A percentile compares a stretch with the other conserved stretches of the same genome.
phyloP scores from a whole-genome alignment of 2,888 invertebrate species.

The Pocota personata region DNA sequence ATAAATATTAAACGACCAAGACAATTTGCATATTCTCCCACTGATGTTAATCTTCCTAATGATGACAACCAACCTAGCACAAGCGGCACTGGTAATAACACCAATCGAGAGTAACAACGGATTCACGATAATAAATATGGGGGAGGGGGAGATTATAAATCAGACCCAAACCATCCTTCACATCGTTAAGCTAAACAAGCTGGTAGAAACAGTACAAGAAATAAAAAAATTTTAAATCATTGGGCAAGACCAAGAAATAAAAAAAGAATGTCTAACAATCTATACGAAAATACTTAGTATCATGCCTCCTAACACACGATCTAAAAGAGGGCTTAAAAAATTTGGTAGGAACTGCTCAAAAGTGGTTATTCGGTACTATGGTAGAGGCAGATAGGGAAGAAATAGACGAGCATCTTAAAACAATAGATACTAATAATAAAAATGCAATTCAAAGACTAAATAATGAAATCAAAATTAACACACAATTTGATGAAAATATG shows the following conservation, averaged over 20 bases:
- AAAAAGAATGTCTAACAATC: not conserved
- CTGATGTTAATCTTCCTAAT: constrained; percentile 16
- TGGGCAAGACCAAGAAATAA: constrained; percentile 20
- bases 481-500: constrained; percentile 17
- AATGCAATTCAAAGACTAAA: too few species aligned
- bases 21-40: constrained; percentile 27
- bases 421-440: too few species aligned
- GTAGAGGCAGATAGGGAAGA: not conserved
- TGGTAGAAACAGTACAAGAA: constrained; percentile 7
- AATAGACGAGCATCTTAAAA: constrained; percentile 12
- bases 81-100: constrained; percentile 15
- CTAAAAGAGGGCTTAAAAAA: constrained; percentile 16
- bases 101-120: constrained; percentile 1
- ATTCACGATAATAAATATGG: not conserved
- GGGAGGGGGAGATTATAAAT: constrained; percentile 5
- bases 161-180: constrained; percentile 15
- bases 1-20: constrained; percentile 24
- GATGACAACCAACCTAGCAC: constrained; percentile 29
- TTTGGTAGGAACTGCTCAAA: constrained; percentile 5
- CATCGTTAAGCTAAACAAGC: constrained; percentile 6
- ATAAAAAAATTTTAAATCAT: constrained; percentile 17
- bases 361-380: constrained; percentile 16
- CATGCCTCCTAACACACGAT: constrained; percentile 9
- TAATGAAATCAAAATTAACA: constrained; percentile 28
- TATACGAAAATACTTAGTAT: constrained; percentile 16